Conservation (phyloP, 2,888 invertebrate species). For the Lycia hirtaria region DNA sequence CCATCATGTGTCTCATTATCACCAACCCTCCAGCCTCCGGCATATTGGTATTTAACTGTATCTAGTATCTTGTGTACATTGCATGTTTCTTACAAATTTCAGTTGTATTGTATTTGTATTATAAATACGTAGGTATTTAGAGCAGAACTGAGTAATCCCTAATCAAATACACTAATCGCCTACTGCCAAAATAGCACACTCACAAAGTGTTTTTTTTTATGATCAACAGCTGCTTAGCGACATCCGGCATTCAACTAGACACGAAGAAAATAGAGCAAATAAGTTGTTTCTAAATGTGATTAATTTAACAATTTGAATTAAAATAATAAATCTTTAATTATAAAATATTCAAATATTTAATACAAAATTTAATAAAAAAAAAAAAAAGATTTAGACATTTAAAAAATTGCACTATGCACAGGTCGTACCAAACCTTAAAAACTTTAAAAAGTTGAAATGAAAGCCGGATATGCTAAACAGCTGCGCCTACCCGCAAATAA, state of each 20-base stretch:
- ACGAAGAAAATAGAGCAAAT: not conserved
- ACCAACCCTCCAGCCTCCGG: too few species aligned
- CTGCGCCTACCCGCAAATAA: constrained; percentile 21
- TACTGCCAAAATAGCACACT: constrained; percentile 34
- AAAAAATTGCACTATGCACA: not conserved
- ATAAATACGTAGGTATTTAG: not conserved
- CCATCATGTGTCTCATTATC: too few species aligned
- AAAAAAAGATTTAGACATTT: not conserved
- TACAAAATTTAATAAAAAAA: not conserved
- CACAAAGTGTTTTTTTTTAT: constrained; percentile 26
- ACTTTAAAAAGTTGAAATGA: not conserved
- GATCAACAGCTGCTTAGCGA: constrained; percentile 31
- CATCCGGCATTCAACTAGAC: constrained; percentile 19
- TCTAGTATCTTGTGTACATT: too few species aligned
- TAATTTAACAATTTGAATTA: not conserved
- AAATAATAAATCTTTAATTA: not conserved
- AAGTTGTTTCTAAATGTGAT: not conserved
- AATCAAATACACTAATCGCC: constrained; percentile 29
- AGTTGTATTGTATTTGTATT: too few species aligned
- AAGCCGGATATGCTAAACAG: constrained; percentile 24
- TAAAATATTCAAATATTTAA: not conserved
- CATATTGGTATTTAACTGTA: not conserved
- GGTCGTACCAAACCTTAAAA: not conserved
- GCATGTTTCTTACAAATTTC: too few species aligned
- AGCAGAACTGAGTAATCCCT: not conserved